Evolutionary conservation across 2,113 vertebrate species (phyloP).

Genomic region (Sitta europaea): DNA sequence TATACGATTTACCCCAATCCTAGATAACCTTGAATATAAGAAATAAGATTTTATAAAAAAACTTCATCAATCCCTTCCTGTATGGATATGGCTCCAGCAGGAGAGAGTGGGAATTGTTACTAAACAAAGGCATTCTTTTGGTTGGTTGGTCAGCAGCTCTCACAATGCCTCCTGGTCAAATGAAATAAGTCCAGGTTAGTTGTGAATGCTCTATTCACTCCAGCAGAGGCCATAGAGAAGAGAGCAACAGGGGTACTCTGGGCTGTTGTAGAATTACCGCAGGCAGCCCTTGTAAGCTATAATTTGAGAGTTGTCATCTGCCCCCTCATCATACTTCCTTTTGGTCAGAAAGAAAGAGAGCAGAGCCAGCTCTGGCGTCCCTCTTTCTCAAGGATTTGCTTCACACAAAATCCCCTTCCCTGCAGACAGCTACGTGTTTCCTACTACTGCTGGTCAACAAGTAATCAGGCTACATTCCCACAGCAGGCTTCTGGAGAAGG

Average conservation of each 20-base stretch:
- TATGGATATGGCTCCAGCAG: not conserved
- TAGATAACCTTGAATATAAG: not conserved
- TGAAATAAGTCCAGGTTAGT: not conserved
- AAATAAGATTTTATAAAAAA: not conserved
- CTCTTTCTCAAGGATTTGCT: not conserved
- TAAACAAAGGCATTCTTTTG: slow-evolving; percentile 7
- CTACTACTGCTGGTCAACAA: not conserved
- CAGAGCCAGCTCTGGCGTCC: not conserved
- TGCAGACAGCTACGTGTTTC: not conserved
- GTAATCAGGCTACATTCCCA: not conserved
- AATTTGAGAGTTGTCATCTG: not conserved
- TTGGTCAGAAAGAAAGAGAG: not conserved
- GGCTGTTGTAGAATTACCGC: not conserved
- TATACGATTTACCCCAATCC: not conserved
- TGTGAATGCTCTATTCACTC: not conserved
- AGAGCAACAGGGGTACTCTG: not conserved
- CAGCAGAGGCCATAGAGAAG: not conserved
- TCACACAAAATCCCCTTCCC: not conserved
- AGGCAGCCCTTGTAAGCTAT: not conserved
- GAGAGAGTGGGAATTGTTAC: slow-evolving; percentile 12
- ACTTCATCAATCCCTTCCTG: not conserved
- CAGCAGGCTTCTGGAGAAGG: not conserved
- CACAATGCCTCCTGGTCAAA: not conserved
- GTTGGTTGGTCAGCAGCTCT: not conserved
- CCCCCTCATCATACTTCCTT: not conserved